Evolutionary conservation across 2,113 vertebrate species (phyloP), one percentile per base, ranked within the genome.

Genomic region (Nothobranchius furzeri): DNA sequence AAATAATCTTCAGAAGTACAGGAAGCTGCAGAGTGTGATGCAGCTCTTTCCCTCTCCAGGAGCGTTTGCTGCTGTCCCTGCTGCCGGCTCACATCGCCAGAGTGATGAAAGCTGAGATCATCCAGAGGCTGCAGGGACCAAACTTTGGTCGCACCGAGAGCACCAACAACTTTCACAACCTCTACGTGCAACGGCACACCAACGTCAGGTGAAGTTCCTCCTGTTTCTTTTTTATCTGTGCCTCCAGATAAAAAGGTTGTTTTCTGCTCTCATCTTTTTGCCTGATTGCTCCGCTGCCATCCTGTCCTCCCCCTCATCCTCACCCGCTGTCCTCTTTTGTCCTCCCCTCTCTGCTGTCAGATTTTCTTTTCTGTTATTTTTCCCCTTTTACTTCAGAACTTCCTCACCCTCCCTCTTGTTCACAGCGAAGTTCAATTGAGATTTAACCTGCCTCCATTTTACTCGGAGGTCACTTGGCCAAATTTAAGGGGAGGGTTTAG

Each of bases 41-140:
- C 10, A 20, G 14, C 0, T 1, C 30, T 6, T 1, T 11, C 6
- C 30, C 36, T 37, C 7, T 69, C 14, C 52, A 99, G 98, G 98
- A 99, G 66, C 95, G 98, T 5, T 91, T 99, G 12, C 92, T 99
- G 1, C 91, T 99, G 36, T 99, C 98, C 61, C 78, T 99, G 64
- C 91, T 99, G 56, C 98, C 98, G 0, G 95, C 98, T 55, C 98
- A 99, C 78, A 99, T 99, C 14, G 98, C 98, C 70, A 91, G 95
- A 85, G 97, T 98, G 79, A 99, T 99, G 98, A 99, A 99, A 78
- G 96, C 95, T 0, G 98, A 99, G 92, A 99, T 99, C 86, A 99
- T 99, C 87, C 98, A 98, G 89, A 90, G 98, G 68, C 88, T 99
- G 30, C 95, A 99, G 84, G 98, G 96, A 43, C 98, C 98, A n/a